Conservation (phyloP, 2,113 vertebrate genomes). For the Sinocyclocheilus maitianheensis region DNA sequence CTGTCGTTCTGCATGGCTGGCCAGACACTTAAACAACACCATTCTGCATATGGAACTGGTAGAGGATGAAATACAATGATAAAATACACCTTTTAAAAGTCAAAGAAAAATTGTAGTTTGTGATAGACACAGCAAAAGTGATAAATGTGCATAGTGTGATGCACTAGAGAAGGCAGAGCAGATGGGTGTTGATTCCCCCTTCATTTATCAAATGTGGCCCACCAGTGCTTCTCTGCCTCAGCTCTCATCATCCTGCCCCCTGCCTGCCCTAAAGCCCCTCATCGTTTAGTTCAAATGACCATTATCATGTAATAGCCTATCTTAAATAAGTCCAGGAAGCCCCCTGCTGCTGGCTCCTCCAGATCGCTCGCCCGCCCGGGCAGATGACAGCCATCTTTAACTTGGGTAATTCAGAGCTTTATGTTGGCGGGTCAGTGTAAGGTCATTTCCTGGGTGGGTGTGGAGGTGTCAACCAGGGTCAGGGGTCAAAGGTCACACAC, state of each 20-base stretch:
- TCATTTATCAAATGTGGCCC: constrained; percentile 54
- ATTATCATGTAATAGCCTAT: constrained; percentile 58
- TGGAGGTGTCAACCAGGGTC: constrained; percentile 51
- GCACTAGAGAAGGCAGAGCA: constrained; percentile 30
- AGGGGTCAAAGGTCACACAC: constrained; percentile 51
- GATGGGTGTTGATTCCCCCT: constrained; percentile 45
- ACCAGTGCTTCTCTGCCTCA: constrained; percentile 30
- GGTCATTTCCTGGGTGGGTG: constrained; percentile 59
- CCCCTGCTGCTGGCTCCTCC: constrained; percentile 34
- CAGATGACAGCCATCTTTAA: constrained; percentile 48
- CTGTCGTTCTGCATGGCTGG: not conserved
- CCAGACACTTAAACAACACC: no score
- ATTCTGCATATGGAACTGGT: not conserved
- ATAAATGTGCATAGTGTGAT: not conserved
- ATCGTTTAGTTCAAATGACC: constrained; percentile 60
- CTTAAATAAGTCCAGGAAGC: constrained; percentile 51
- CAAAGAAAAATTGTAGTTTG: not conserved
- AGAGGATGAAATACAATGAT: not conserved
- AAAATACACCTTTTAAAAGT: not conserved
- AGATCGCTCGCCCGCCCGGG: constrained; percentile 18
- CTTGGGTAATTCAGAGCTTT: constrained; percentile 39
- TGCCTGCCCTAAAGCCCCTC: constrained; percentile 50
- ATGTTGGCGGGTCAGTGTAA: constrained; percentile 49
- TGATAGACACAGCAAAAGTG: constrained; percentile 2
- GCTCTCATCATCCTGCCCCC: constrained; percentile 47